Base-by-base conservation (phyloP, 23 tunicate species). In the Corella eumyota region DNA sequence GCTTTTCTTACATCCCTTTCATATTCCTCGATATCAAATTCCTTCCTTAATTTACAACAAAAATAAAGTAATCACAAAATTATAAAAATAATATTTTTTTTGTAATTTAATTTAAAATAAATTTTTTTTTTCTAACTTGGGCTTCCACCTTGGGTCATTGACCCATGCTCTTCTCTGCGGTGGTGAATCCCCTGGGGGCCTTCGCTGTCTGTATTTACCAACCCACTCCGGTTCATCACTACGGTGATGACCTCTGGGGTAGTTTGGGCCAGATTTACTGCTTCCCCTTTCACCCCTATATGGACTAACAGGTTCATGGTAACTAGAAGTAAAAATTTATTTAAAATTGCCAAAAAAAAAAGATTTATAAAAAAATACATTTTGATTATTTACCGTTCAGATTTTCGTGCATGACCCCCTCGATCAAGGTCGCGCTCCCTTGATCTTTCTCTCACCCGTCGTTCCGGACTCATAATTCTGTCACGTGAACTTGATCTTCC, bases 201-300 rank as follows among this genome's bases (percentile, higher is more conserved):
- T 53, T 9, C 70, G 71, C 65, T 56, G 71, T 24, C 94, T 65
- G 35, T 60, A 75, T 64, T 84, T 72, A 54, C 65, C 94, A 54
- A 84, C 94, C 94, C 94, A 84, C 26, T 84, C 94, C 9, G 94
- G 94, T 50, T 84, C 94, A 29, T 64, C 80, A n/a, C 69, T 28
- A 5, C 28, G 46, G 46, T 55, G 27, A 1, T 45, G 30, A 1
- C 61, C 59, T 20, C 55, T 73, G 6, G 23, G 74, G 29, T 64
- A 37, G 26, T 64, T 56, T 13, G 79, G 74, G 0, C 56, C 35
- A n/a, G n/a, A n/a, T n/a, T n/a, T n/a, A n/a, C n/a, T n/a, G n/a
- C n/a, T n/a, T n/a, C n/a, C n/a, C n/a, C n/a, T n/a, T n/a, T n/a
- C n/a, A n/a, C n/a, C n/a, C n/a, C 45, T 64, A 30, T 74, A 52